phyloP scores from a whole-genome alignment of 2,113 vertebrate genomes.

The Tiliqua scincoides region DNA sequence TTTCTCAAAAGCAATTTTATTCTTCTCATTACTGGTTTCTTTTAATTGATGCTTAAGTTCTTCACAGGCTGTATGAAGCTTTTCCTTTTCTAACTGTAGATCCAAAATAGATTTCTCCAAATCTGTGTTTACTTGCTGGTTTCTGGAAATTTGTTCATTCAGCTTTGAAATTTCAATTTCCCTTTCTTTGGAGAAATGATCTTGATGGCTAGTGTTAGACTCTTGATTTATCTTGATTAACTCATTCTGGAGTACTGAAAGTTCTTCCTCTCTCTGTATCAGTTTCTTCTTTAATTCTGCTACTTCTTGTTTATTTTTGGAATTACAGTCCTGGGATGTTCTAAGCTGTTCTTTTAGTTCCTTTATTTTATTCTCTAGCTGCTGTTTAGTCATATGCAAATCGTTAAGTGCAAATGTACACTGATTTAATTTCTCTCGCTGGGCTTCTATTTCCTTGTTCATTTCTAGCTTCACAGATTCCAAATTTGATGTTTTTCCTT shows the following conservation, averaged over 20 bases:
- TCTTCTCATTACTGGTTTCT: slow-evolving; percentile 74
- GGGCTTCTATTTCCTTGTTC: slow-evolving; percentile 78
- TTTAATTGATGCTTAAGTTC: slow-evolving; percentile 78
- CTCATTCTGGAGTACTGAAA: slow-evolving; percentile 68
- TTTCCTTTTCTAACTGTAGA: slow-evolving; percentile 85
- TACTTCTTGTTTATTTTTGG: slow-evolving; percentile 74
- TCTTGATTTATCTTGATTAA: slow-evolving; percentile 63
- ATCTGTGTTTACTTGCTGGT: slow-evolving; percentile 77
- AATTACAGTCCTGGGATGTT: slow-evolving; percentile 75
- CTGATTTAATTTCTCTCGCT: slow-evolving; percentile 82
- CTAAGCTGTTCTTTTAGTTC: slow-evolving; percentile 82
- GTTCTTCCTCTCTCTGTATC: slow-evolving; percentile 79
- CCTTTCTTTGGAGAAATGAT: slow-evolving; percentile 69
- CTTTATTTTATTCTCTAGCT: slow-evolving; percentile 81
- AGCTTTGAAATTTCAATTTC: slow-evolving; percentile 80
- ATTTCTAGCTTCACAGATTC: slow-evolving; percentile 76
- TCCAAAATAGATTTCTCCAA: slow-evolving; percentile 81
- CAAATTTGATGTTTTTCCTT: slow-evolving; percentile 68
- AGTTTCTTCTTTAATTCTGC: slow-evolving; percentile 76
- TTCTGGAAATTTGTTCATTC: slow-evolving; percentile 77
- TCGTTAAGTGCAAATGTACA: slow-evolving; percentile 85
- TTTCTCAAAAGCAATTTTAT: slow-evolving; percentile 81
- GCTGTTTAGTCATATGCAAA: slow-evolving; percentile 83
- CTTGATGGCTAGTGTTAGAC: slow-evolving; percentile 41
- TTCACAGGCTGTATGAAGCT: slow-evolving; percentile 73